phyloP scores from a whole-genome alignment of 2,113 vertebrate species.

The Tinamus guttatus region DNA sequence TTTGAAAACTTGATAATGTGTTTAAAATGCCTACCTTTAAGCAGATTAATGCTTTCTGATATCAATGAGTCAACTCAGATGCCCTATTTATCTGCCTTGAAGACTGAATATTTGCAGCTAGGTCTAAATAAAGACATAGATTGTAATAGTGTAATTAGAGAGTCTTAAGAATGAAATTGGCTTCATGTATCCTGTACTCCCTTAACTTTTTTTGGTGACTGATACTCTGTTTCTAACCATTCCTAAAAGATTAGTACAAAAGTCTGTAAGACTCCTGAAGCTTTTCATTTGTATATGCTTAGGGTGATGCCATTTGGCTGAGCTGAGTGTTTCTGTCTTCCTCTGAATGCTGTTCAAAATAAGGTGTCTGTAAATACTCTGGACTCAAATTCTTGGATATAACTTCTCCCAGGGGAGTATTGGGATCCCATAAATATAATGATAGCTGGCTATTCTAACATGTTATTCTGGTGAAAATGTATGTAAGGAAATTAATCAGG shows the following conservation, averaged over 20 bases:
- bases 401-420: neutral
- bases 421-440: neutral
- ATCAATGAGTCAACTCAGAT: neutral
- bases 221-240: neutral
- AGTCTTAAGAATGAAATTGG: neutral
- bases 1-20: neutral
- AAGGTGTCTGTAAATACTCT: neutral
- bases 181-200: neutral
- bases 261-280: neutral
- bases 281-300: neutral
- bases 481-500: neutral
- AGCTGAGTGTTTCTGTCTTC: neutral
- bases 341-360: neutral
- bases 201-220: neutral
- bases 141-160: neutral
- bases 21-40: neutral
- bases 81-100: neutral
- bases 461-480: neutral
- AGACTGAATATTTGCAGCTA: neutral
- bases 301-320: neutral
- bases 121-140: neutral
- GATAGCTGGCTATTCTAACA: neutral
- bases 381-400: neutral
- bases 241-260: neutral
- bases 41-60: neutral